Base-by-base conservation (phyloP, 2,797 vertebrate genomes). In the Protonibea diacanthus region DNA sequence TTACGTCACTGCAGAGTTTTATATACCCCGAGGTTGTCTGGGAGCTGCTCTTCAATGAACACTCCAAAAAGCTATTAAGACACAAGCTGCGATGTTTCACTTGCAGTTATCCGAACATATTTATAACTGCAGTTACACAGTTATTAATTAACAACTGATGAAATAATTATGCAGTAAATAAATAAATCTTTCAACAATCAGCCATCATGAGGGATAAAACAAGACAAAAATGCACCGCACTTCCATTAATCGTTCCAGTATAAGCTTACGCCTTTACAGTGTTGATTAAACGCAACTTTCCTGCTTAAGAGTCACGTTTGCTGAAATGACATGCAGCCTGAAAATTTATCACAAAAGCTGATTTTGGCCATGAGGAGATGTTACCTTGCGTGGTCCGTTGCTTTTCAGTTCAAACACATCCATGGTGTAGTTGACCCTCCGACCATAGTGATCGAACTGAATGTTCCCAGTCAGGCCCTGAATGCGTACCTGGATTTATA, bases 381-480 rank as follows among this genome's bases (percentile, higher is more conserved):
- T n/a, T 88, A 98, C 98, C 97, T 97, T 99, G 64, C 97, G 95
- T 42, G 97, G 98, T 11, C 98, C 98, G 0, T 96, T 97, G 88
- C 95, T 98, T 88, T 97, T 98, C 80, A 99, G 93, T 90, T 99
- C 98, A 94, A 99, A 98, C 72, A 99, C 97, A 61, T 99, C 98
- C 97, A 99, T 99, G 40, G 97, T 98, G 52, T 98, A 99, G 91
- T 99, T 99, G 70, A 99, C 96, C 89, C 98, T 95, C 29, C 98
- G 97, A 53, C 98, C 98, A 0, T 98, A 99, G 87, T 99, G 97
- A 88, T 99, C 98, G 86, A 99, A 99, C 85, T 99, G 98, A 87
- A 99, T 96, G 9, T 99, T 99, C 58, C 98, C 98, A 0, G 98
- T 99, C 76, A 99, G 91, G 17, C 98, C 98, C 87, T 99, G 97